Evolutionary conservation across 2,113 vertebrate genomes (phyloP).

Genomic region (Brachyistius frenatus): DNA sequence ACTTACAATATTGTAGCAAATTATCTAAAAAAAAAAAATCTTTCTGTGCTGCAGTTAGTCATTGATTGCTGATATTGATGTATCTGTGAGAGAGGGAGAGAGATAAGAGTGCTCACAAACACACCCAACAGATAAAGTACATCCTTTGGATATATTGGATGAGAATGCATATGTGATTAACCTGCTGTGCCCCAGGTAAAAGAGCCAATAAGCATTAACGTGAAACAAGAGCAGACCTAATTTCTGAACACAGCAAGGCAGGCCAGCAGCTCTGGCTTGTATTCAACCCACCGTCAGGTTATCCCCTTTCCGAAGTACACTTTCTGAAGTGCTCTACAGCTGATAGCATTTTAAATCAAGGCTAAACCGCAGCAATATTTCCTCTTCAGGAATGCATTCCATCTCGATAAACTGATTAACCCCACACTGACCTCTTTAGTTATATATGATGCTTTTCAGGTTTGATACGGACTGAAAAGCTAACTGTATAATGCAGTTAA

Average conservation of each 20-base stretch:
- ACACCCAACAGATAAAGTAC: no score
- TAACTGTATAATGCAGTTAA: no score
- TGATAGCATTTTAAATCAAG: constrained; percentile 40
- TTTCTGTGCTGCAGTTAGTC: background rate
- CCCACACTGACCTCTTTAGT: background rate
- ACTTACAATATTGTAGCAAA: background rate
- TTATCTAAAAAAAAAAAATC: background rate
- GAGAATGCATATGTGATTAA: no score
- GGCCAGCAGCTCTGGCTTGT: constrained; percentile 5
- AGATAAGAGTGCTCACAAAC: background rate
- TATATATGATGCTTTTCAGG: background rate
- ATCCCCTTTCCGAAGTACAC: constrained; percentile 33
- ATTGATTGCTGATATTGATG: background rate
- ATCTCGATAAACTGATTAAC: constrained; percentile 24
- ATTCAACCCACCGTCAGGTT: constrained; percentile 27
- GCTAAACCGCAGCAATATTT: background rate
- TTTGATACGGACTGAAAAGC: background rate
- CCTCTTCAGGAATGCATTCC: constrained; percentile 15
- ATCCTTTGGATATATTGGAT: no score
- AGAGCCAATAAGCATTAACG: constrained; percentile 16
- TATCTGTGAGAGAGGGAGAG: background rate
- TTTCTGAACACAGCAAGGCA: constrained; percentile 5
- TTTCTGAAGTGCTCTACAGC: constrained; percentile 26
- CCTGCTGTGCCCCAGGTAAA: no score
- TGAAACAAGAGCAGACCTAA: constrained; percentile 15